Base-by-base conservation (phyloP, 2,888 invertebrate genomes). In the Platerodrilus igneus region DNA sequence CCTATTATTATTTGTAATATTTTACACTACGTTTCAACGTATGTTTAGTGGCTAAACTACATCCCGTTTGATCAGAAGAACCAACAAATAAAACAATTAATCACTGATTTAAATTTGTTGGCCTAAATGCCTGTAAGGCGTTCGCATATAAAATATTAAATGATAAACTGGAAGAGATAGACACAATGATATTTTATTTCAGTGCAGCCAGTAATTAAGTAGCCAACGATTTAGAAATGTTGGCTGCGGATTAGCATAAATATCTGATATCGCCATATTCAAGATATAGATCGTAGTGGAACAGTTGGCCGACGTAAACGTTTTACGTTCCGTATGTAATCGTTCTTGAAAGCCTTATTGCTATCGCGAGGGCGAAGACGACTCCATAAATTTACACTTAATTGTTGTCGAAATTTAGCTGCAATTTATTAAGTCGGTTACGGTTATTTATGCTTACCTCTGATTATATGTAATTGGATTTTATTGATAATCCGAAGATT, bases 351-450 rank as follows among this genome's bases (percentile, higher is more conserved):
- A 50, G 49, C 53, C 47, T 51, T 56, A 62, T 60, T 60, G 62
- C 62, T 62, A 60, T 60, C 61, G 50, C 37, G 39, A 49, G 56
- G 57, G 56, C 53, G 58, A 56, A 55, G 58, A 55, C 59, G 54
- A 48, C 48, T 53, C 57, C 55, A 65, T 66, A 66, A 66, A 66
- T 66, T 59, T 51, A 45, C 47, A 52, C 55, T 62, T 67, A 67
- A 67, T 67, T 67, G 63, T 65, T 65, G 63, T 58, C 64, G 65
- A 67, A 64, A 66, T 63, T 58, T 57, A 44, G 50, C 50, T 51
- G 57, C 53, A 51, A 64, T 64, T 64, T 62, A 65, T 63, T 52
- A 47, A 50, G 53, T 48, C 19, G 30, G 19, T 31, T 20, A 13
- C 11, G 30, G n/a, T 11, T 20, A 31, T 31, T 31, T 18, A 55